A percentile compares a stretch with the other conserved stretches of the same genome.
Evolutionary conservation across 2,888 invertebrate genomes (phyloP).

Genomic region (Lithosia quadra): DNA sequence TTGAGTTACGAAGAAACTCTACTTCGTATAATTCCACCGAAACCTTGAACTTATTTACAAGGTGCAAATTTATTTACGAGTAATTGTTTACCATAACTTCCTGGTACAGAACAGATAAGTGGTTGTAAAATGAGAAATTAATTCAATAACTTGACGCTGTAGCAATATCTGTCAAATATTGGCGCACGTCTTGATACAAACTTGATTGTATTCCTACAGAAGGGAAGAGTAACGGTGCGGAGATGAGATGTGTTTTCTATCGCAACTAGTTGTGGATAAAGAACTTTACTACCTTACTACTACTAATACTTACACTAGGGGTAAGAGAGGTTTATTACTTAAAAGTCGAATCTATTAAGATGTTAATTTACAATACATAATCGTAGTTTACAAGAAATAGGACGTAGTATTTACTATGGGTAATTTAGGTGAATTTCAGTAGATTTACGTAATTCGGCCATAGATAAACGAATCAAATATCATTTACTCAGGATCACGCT

Average conservation of each 20-base stretch:
- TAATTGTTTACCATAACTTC: constrained; percentile 58
- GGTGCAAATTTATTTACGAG: constrained; percentile 56
- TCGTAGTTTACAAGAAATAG: no score
- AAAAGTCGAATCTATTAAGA: no score
- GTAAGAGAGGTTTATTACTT: no score
- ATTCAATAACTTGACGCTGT: constrained; percentile 52
- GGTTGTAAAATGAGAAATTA: constrained; percentile 58
- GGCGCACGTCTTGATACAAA: constrained; percentile 18
- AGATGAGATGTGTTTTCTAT: not conserved
- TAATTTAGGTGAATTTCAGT: no score
- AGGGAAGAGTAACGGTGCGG: not conserved
- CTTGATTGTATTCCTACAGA: constrained; percentile 24
- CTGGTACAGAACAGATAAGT: constrained; percentile 48
- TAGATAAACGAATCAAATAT: no score
- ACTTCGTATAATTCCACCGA: constrained; percentile 47
- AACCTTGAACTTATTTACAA: constrained; percentile 46
- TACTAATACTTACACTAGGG: no score
- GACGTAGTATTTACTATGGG: no score
- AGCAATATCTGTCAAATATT: constrained; percentile 44
- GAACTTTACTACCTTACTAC: no score
- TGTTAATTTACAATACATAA: no score
- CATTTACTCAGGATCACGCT: no score
- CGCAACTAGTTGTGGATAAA: no score
- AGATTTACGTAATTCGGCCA: no score
- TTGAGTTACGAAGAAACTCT: constrained; percentile 44